phyloP scores from a whole-genome alignment of 2,888 invertebrate genomes.

The Eretmocerus hayati region DNA sequence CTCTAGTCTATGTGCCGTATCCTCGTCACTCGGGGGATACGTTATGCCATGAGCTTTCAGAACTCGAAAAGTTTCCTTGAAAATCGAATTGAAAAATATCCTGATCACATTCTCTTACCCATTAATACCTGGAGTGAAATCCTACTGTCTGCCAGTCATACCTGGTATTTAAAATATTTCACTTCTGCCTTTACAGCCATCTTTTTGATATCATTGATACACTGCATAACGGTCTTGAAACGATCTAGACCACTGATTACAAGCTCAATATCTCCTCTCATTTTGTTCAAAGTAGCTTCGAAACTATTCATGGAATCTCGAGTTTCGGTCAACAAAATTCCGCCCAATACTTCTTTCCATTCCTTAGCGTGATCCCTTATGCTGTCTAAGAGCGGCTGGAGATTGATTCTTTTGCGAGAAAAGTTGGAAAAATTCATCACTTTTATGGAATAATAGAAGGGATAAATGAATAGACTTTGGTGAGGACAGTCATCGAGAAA shows the following conservation, averaged over 20 bases:
- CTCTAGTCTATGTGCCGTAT: conserved; percentile 56
- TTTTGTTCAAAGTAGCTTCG: conserved; percentile 60
- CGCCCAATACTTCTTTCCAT: conserved; percentile 72
- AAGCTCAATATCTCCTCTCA: conserved; percentile 62
- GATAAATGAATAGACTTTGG: too few species aligned
- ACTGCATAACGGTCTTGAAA: conserved; percentile 78
- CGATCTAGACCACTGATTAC: conserved; percentile 72
- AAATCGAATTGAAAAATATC: too few species aligned
- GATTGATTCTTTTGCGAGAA: conserved; percentile 52
- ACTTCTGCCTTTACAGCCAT: conserved; percentile 73
- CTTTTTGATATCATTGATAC: conserved; percentile 68
- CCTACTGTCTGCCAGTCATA: too few species aligned
- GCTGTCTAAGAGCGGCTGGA: conserved; percentile 62
- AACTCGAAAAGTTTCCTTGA: conserved; percentile 72
- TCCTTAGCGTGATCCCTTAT: conserved; percentile 68
- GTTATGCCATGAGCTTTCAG: conserved; percentile 64
- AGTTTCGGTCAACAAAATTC: conserved; percentile 61
- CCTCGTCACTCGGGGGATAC: conserved; percentile 54
- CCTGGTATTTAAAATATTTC: conserved; percentile 55
- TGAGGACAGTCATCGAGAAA: too few species aligned
- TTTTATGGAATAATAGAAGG: too few species aligned
- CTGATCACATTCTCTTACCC: too few species aligned
- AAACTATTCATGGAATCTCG: conserved; percentile 62
- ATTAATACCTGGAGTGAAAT: too few species aligned
- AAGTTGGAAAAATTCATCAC: background rate